phyloP scores from a whole-genome alignment of 2,113 vertebrate species.

The Anthoscopus minutus region DNA sequence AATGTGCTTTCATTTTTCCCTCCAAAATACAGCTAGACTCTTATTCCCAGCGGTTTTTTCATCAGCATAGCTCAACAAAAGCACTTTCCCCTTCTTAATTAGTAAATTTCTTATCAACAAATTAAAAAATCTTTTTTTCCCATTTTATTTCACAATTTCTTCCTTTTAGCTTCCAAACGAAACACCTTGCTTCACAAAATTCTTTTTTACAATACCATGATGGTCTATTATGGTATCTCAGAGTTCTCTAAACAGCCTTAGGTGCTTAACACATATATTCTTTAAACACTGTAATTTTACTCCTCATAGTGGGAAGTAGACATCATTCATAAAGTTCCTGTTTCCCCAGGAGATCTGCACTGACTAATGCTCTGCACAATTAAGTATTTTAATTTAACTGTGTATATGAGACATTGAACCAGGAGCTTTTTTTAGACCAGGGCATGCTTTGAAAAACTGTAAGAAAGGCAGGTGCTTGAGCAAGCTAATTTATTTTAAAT shows the following conservation, averaged over 20 bases:
- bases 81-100: background rate
- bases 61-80: background rate
- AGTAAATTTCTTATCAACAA: background rate
- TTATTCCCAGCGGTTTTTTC: background rate
- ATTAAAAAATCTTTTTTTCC: background rate
- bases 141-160: background rate
- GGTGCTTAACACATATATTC: background rate
- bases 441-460: background rate
- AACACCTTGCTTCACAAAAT: background rate
- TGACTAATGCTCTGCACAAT: background rate
- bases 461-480: background rate
- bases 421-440: background rate
- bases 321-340: conserved; percentile 17
- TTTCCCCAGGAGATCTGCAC: conserved; percentile 2
- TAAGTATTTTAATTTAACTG: conserved; percentile 30
- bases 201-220: background rate
- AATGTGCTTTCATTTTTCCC: background rate
- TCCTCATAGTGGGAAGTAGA: background rate
- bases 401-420: background rate
- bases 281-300: conserved; percentile 12
- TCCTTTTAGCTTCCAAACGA: background rate
- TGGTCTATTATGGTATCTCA: background rate
- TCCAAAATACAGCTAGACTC: background rate
- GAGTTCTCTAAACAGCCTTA: background rate
- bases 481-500: background rate